These are phyloP conservation scores for Melanotaenia pygmaea DNA, from an alignment of 2,797 vertebrate species.

Conservation along the genomic window DNA sequence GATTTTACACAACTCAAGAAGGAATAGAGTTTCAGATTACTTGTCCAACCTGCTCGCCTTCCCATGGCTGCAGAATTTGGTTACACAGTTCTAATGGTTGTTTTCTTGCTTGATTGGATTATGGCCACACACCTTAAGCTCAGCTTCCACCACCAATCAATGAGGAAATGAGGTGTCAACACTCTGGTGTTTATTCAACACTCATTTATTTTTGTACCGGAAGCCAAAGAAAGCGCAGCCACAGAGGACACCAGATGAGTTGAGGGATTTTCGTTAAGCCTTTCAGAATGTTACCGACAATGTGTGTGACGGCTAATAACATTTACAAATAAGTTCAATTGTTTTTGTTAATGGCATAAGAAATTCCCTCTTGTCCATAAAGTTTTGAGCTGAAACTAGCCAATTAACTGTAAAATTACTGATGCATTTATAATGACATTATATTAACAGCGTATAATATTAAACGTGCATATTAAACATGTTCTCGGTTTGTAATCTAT, in stretches of 20 bases:
- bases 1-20: conserved; percentile 12
- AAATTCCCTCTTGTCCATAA: conserved; percentile 1
- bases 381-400: conserved; percentile 29
- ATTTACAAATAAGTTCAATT: conserved; percentile 2
- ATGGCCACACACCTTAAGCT: conserved; percentile 84
- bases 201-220: conserved; percentile 83
- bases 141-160: conserved; percentile 82
- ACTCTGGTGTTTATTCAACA: conserved; percentile 82
- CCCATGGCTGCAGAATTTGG: conserved; percentile 56
- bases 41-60: conserved; percentile 30
- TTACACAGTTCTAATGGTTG: conserved; percentile 73
- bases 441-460: conserved; percentile 29
- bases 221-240: conserved; percentile 64
- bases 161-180: conserved; percentile 88
- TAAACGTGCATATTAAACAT: conserved; percentile 34
- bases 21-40: conserved; percentile 19
- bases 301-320: conserved; percentile 5
- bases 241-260: conserved; percentile 69
- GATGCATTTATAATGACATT: conserved; percentile 35
- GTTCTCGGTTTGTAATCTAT: conserved; percentile 13
- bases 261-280: conserved; percentile 52
- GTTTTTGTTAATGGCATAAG: conserved; percentile 24
- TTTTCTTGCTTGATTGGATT: conserved; percentile 84
- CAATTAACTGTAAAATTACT: conserved; percentile 39
- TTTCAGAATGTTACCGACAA: conserved; percentile 36